Conservation (phyloP, 2,888 invertebrate species). For the Capitulum mitella region DNA sequence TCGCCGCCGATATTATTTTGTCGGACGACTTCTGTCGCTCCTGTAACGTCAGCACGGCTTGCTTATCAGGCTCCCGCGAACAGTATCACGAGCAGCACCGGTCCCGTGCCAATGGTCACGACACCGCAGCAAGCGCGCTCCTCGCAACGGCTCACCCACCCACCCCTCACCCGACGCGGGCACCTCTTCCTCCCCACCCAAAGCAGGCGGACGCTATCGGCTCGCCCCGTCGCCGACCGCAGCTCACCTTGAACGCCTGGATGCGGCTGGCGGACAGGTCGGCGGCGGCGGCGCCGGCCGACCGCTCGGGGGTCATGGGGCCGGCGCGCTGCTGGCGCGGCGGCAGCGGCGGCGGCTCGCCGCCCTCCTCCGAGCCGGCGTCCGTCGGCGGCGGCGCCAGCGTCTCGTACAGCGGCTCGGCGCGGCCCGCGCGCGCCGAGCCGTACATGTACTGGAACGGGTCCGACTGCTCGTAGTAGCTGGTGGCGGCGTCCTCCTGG, state of each 20-base stretch:
- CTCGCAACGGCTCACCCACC: no score
- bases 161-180: not conserved
- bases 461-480: slow-evolving; percentile 67
- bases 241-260: slow-evolving; percentile 7
- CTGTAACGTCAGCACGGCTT: no score
- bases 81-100: no score
- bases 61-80: no score
- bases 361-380: no score
- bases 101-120: no score
- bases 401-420: slow-evolving; percentile 5
- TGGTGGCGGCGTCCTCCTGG: slow-evolving; percentile 39
- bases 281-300: not conserved
- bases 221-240: not conserved
- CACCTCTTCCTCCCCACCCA: not conserved
- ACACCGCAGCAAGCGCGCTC: no score
- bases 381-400: not conserved
- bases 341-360: slow-evolving; percentile 19
- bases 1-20: slow-evolving; percentile 27
- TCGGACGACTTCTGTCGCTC: slow-evolving; percentile 33
- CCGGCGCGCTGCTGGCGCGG: slow-evolving; percentile 45
- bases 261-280: not conserved
- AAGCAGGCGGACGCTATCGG: no score
- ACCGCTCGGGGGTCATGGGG: slow-evolving; percentile 8
- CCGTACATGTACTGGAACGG: slow-evolving; percentile 70
- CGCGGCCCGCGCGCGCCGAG: not conserved